Conservation (phyloP, 2,797 vertebrate species). For the Halcyon smyrnensis region DNA sequence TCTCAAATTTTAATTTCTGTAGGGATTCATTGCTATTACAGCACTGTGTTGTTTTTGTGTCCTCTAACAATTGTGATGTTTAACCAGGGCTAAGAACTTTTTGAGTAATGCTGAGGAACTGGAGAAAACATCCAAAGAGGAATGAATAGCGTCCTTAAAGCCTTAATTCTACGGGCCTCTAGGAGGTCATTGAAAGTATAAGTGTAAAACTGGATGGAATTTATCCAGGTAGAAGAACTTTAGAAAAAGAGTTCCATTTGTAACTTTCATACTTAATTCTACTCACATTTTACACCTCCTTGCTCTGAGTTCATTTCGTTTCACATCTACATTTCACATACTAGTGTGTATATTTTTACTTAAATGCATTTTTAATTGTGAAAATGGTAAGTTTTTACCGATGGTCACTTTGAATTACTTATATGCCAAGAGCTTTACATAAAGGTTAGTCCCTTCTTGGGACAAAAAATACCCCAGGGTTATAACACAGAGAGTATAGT, state of each 20-base stretch:
- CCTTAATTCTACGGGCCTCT: constrained; percentile 9
- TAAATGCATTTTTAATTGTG: constrained; percentile 46
- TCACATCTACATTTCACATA: background rate
- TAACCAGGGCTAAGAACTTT: constrained; percentile 52
- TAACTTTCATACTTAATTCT: background rate
- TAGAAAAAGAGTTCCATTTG: background rate
- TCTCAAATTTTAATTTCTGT: constrained; percentile 10
- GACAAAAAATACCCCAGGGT: constrained; percentile 65
- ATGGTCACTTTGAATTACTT: background rate
- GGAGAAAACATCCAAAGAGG: background rate
- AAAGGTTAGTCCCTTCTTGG: constrained; percentile 54
- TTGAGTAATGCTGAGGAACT: background rate
- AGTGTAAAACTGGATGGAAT: constrained; percentile 21
- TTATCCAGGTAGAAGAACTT: background rate
- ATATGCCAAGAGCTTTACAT: constrained; percentile 40
- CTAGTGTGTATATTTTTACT: background rate
- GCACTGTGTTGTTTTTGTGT: constrained; percentile 20
- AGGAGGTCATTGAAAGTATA: constrained; percentile 9
- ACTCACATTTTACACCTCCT: background rate
- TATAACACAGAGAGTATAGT: constrained; percentile 59
- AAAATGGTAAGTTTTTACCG: constrained; percentile 15
- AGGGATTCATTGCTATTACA: background rate
- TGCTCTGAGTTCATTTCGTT: constrained; percentile 35
- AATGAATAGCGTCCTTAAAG: constrained; percentile 21
- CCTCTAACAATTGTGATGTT: constrained; percentile 20